These are phyloP conservation scores for Heteromormyrus szaboi DNA, from an alignment of 2,797 vertebrate genomes.

Conservation along the genomic window DNA sequence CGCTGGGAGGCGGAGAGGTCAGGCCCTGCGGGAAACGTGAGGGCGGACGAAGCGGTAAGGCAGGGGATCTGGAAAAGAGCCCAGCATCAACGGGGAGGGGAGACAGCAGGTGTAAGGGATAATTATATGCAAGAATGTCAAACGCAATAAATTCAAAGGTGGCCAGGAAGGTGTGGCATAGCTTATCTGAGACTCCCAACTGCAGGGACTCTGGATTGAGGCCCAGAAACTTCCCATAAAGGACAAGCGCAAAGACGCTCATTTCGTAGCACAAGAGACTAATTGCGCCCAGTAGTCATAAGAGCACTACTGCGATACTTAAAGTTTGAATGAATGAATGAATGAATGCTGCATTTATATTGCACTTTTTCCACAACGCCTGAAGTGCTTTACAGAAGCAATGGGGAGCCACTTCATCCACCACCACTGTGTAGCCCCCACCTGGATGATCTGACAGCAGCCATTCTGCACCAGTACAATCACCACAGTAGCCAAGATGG, in stretches of 20 bases:
- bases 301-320: neutral
- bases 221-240: conserved; percentile 11
- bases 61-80: neutral
- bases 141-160: conserved; percentile 22
- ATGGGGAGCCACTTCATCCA: neutral
- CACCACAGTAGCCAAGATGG: neutral
- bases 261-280: neutral
- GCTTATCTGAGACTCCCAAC: conserved; percentile 3
- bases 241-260: conserved; percentile 17
- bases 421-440: neutral
- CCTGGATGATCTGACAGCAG: neutral
- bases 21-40: neutral
- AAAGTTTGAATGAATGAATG: neutral
- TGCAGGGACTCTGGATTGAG: conserved; percentile 9
- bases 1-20: neutral
- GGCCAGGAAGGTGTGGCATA: conserved; percentile 3
- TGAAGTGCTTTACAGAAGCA: neutral
- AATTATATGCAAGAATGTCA: conserved; percentile 25
- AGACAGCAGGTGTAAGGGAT: neutral
- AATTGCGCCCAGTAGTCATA: neutral
- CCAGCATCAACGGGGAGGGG: neutral
- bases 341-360: neutral
- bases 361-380: neutral
- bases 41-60: neutral
- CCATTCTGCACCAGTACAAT: neutral